Base-by-base conservation (phyloP, 2,113 vertebrate genomes). In the Brachyhypopomus gauderio region DNA sequence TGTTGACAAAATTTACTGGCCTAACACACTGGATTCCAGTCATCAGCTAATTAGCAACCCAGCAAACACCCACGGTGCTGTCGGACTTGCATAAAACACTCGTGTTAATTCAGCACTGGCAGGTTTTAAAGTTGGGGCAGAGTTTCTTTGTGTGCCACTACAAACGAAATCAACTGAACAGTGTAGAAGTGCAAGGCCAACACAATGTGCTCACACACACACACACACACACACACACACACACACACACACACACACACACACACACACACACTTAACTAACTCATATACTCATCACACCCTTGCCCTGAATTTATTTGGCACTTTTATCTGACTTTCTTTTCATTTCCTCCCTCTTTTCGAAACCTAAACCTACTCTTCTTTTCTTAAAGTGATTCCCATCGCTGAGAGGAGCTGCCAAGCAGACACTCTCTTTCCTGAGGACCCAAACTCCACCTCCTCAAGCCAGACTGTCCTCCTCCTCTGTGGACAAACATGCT, bases 401-500 rank as follows among this genome's bases (percentile, higher is more conserved):
- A 75, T 72, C 20, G 3, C 52, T 41, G 8, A 66, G 27, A 55
- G 36, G 71, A 41, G 56, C 63, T 67, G 27, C 12, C 59, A 79
- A 79, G 55, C 30, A 14, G 56, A 59, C 63, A 4, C 72, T 75
- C 62, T 22, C 66, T 76, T 71, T 76, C 56, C 36, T 75, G 56
- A 70, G 70, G 80, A 69, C 27, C 63, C 23, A 23, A 71, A 74
- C 72, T 77, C 63, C 79, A 55, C 34, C 62, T 79, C 60, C 22
- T 59, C 23, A 19, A 67, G 69, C n/a, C 38, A 25, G 74, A 84
- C 84, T 66, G 63, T 80, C 80, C 77, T 63, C 55, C 41, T 60
- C 80, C 41, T 38, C 77, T 80, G 83, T 80, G 82, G 83, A 89
- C 73, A 88, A 81, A 86, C 20, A 90, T 92, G 92, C 91, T 94